Evolutionary conservation across 2,113 vertebrate species (phyloP).

Genomic region (Melanerpes aurifrons): DNA sequence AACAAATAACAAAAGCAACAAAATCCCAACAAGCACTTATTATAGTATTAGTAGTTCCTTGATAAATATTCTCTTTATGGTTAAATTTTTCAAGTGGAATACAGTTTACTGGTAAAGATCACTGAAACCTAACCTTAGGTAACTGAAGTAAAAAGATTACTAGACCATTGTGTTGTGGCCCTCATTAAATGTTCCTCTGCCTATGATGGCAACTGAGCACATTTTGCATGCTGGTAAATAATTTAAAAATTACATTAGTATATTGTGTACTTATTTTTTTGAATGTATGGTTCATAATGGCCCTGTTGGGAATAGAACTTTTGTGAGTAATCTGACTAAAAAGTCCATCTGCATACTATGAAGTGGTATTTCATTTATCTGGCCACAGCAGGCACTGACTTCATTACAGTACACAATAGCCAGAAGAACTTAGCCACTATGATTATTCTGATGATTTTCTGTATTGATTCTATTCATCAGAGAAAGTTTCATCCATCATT

Average conservation of each 20-base stretch:
- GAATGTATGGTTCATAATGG: conserved; percentile 8
- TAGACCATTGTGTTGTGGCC: background rate
- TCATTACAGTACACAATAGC: conserved; percentile 21
- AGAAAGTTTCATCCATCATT: background rate
- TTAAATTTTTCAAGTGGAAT: background rate
- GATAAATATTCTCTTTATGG: background rate
- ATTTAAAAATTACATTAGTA: conserved; percentile 39
- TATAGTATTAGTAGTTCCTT: background rate
- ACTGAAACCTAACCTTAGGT: background rate
- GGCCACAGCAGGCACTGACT: conserved; percentile 12
- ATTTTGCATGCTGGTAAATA: conserved; percentile 23
- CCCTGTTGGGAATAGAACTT: background rate
- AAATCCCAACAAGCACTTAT: background rate
- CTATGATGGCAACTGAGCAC: background rate
- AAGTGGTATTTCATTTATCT: conserved; percentile 40
- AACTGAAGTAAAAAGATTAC: background rate
- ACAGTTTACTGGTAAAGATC: background rate
- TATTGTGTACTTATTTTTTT: conserved; percentile 39
- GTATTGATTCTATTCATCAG: conserved; percentile 4
- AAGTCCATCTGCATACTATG: conserved; percentile 8
- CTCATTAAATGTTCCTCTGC: background rate
- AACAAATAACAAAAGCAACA: background rate
- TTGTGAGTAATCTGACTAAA: conserved; percentile 23
- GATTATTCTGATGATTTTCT: conserved; percentile 23
- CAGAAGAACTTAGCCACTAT: conserved; percentile 3